These are phyloP conservation scores for Acomys russatus DNA, from an alignment of 2,797 vertebrate species.

Conservation along the genomic window DNA sequence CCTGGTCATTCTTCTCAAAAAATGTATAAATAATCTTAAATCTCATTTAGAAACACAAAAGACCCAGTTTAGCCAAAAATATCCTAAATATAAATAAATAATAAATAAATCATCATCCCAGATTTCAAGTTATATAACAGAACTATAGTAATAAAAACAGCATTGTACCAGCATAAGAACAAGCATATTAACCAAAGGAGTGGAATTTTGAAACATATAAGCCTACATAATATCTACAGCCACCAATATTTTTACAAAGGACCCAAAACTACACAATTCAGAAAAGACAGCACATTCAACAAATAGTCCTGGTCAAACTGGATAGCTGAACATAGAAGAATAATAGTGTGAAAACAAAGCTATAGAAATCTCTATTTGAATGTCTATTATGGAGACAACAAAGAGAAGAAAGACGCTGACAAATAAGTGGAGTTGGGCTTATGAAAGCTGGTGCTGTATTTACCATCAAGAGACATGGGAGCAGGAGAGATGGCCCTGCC, in stretches of 20 bases:
- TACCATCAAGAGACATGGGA: background rate
- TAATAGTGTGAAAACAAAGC: background rate
- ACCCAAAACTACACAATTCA: background rate
- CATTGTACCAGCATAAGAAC: background rate
- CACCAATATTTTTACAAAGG: background rate
- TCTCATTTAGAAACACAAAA: background rate
- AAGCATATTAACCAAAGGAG: background rate
- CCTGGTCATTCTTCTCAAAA: background rate
- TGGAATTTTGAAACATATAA: background rate
- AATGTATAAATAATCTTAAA: background rate
- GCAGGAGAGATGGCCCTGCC: too few species aligned
- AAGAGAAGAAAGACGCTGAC: background rate
- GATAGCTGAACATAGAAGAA: background rate
- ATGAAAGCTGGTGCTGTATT: background rate
- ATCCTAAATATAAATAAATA: background rate
- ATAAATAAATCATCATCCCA: background rate
- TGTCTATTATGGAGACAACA: background rate
- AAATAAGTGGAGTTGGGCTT: slow-evolving; percentile 3
- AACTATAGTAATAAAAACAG: background rate
- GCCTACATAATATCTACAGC: background rate
- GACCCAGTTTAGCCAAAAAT: background rate
- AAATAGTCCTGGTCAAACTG: background rate
- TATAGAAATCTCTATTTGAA: background rate
- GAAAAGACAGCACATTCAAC: background rate
- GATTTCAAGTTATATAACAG: background rate